Conservation (phyloP, 2,113 vertebrate species). For the Ginglymostoma cirratum region DNA sequence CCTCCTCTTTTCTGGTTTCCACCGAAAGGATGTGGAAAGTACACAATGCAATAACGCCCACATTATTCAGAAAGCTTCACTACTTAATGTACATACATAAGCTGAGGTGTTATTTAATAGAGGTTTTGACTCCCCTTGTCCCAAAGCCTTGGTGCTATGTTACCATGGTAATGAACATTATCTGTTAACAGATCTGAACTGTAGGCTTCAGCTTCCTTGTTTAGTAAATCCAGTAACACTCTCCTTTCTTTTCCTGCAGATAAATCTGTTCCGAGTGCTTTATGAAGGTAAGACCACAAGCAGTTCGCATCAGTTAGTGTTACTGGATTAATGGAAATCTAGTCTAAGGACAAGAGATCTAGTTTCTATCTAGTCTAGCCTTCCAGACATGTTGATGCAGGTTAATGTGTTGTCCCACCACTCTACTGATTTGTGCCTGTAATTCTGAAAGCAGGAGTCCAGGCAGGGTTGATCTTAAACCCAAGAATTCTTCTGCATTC, state of each 20-base stretch:
- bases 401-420: not conserved
- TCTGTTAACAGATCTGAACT: not conserved
- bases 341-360: not conserved
- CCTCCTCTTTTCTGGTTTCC: not conserved
- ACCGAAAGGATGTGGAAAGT: not conserved
- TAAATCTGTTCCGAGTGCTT: constrained; percentile 28
- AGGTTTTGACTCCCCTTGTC: not conserved
- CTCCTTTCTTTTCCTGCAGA: not conserved
- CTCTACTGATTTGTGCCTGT: not conserved
- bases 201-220: not conserved
- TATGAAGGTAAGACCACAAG: constrained; percentile 20
- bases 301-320: not conserved
- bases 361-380: not conserved
- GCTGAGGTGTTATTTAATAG: not conserved
- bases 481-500: not conserved
- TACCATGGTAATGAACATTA: not conserved
- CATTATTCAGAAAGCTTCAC: not conserved
- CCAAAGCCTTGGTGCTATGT: not conserved
- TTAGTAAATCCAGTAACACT: not conserved
- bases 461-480: not conserved
- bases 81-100: not conserved
- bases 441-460: not conserved
- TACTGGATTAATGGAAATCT: not conserved
- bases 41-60: not conserved
- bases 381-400: not conserved